Percentiles rank a stretch among this genome's conserved stretches.
Evolutionary conservation across 2,113 vertebrate species (phyloP).

Genomic region (Periophthalmus modestus): DNA sequence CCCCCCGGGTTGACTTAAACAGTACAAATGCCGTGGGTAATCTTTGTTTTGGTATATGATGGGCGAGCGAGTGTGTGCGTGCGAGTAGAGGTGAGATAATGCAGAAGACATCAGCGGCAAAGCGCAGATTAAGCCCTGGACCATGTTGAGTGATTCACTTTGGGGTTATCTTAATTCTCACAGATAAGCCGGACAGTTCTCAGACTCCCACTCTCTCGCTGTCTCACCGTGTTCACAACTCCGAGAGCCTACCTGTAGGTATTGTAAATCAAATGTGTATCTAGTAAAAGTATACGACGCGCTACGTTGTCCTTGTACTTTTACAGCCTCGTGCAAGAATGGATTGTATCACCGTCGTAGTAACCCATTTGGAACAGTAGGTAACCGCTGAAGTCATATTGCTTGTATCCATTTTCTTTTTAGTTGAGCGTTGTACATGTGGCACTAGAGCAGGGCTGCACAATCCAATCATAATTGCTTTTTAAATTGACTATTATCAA

Average conservation of each 20-base stretch:
- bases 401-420: no score
- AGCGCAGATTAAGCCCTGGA: constrained; percentile 44
- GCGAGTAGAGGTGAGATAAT: constrained; percentile 60
- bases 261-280: neutral
- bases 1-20: constrained; percentile 45
- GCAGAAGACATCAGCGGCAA: constrained; percentile 53
- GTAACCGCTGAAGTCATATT: no score
- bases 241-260: constrained; percentile 29
- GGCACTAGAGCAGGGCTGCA: no score
- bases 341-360: no score
- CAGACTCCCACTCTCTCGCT: constrained; percentile 57
- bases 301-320: no score
- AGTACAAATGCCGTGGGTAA: constrained; percentile 56
- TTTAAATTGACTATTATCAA: no score
- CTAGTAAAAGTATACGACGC: neutral
- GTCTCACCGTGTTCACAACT: constrained; percentile 6
- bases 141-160: constrained; percentile 63
- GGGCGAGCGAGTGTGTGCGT: constrained; percentile 15
- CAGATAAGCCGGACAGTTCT: constrained; percentile 58
- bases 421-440: no score
- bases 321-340: no score
- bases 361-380: no score
- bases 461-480: no score
- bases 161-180: constrained; percentile 65
- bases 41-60: constrained; percentile 50